These are phyloP conservation scores for Erebia palarica DNA, from an alignment of 2,888 invertebrate genomes.

Conservation along the genomic window DNA sequence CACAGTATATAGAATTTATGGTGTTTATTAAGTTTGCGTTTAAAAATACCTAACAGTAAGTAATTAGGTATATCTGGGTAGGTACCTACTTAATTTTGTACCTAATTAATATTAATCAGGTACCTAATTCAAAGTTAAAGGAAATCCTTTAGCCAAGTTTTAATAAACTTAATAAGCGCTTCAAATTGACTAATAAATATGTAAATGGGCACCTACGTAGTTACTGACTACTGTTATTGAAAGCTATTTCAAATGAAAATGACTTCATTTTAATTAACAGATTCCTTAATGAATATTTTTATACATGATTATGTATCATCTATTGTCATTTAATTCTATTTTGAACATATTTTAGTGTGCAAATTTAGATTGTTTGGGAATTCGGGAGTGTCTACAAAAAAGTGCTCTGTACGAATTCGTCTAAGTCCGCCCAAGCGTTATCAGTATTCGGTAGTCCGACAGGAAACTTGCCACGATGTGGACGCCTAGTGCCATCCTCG, in stretches of 20 bases:
- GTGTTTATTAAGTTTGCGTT: too few species aligned
- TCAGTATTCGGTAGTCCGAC: conserved; percentile 7
- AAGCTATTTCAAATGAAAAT: neutral
- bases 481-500: conserved; percentile 69
- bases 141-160: too few species aligned
- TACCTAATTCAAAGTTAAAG: too few species aligned
- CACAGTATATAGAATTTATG: too few species aligned
- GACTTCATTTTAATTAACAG: too few species aligned
- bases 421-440: conserved; percentile 4
- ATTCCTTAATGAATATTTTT: neutral
- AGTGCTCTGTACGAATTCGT: conserved; percentile 21
- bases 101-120: neutral
- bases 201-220: neutral
- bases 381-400: conserved; percentile 9
- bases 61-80: neutral
- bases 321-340: neutral
- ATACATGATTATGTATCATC: neutral
- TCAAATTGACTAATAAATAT: too few species aligned
- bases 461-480: conserved; percentile 55
- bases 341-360: neutral
- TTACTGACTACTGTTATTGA: too few species aligned
- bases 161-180: too few species aligned
- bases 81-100: neutral
- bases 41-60: neutral
- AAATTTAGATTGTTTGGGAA: conserved; percentile 5